Evolutionary conservation across 2,113 vertebrate species (phyloP), one percentile per base, ranked within the genome.

Genomic region (Chloroceryle aenea): DNA sequence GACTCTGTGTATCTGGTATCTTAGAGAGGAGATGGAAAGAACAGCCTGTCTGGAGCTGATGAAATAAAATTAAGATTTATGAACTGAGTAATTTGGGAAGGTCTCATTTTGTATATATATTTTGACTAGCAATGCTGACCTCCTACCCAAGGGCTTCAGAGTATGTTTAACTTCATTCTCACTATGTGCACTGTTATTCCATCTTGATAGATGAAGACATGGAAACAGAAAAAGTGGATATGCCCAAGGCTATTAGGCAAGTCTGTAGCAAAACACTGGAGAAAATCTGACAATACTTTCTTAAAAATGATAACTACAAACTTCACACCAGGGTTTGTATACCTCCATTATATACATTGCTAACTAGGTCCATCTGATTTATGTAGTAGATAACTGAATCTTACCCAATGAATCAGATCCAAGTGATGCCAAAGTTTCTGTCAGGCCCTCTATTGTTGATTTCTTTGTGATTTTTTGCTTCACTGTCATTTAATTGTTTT

Each of bases 61-160:
- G 22, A 80, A 85, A 69, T 78, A 67, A 76, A 82, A 82, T 66
- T 47, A 72, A 93, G 89, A 96, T 96, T 95, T 93, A 96, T 81
- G 88, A 80, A 71, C 79, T 55, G 76, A 81, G 64, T 92, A 66
- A 90, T 88, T 92, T 90, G 67, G 78, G 48, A 93, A 77, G 50
- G 91, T 95, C 72, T 96, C 71, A 50, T 59, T 93, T 89, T 85
- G 81, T 90, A 25, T 93, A 93, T 93, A 62, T 87, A 83, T 94
- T 91, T 27, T 95, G 96, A 94, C 91, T 95, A 91, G 55, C 72
- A 50, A 42, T n/a, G 59, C 85, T 97, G 89, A 96, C 85, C 94
- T 89, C 85, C 55, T 91, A 79, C 67, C 61, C 81, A 43, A 72
- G 89, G 80, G 42, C 69, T 92, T 62, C 52, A 58, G 40, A 87